Percentiles rank a stretch among this genome's conserved stretches.
Conservation (phyloP, 2,113 vertebrate genomes). For the Sylvia atricapilla region DNA sequence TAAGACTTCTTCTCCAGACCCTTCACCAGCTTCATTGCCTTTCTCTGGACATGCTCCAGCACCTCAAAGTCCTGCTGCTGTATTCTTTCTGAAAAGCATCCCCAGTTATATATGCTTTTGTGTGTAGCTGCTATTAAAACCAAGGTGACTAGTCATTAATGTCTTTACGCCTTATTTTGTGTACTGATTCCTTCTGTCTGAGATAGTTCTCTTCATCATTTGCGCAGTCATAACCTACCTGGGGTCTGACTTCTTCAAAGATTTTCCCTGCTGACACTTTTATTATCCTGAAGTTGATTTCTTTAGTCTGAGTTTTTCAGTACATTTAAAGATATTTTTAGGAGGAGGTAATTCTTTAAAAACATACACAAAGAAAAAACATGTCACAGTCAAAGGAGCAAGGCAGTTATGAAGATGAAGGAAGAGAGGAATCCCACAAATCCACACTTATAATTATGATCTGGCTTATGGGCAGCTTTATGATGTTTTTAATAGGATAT, state of each 20-base stretch:
- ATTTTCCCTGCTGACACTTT: background rate
- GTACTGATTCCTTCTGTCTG: background rate
- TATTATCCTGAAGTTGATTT: background rate
- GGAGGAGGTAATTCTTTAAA: background rate
- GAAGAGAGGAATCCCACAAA: slow-evolving; percentile 33
- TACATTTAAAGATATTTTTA: slow-evolving; percentile 15
- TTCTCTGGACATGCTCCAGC: too few species aligned
- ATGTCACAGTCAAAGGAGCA: background rate
- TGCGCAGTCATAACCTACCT: background rate
- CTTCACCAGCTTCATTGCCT: too few species aligned
- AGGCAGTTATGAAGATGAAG: slow-evolving; percentile 35
- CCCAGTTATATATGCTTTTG: background rate
- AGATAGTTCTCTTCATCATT: background rate
- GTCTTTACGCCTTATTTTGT: background rate
- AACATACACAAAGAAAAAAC: background rate
- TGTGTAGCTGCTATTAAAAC: background rate
- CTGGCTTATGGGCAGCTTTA: slow-evolving; percentile 40
- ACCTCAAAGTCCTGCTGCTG: too few species aligned
- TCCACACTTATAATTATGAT: slow-evolving; percentile 22
- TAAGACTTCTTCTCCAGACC: too few species aligned
- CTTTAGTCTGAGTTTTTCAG: background rate
- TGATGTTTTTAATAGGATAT: slow-evolving; percentile 58
- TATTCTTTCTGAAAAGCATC: background rate
- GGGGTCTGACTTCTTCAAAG: background rate
- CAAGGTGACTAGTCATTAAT: background rate